These are phyloP conservation scores for Caradrina clavipalpis DNA, from an alignment of 2,888 invertebrate genomes.

Conservation along the genomic window DNA sequence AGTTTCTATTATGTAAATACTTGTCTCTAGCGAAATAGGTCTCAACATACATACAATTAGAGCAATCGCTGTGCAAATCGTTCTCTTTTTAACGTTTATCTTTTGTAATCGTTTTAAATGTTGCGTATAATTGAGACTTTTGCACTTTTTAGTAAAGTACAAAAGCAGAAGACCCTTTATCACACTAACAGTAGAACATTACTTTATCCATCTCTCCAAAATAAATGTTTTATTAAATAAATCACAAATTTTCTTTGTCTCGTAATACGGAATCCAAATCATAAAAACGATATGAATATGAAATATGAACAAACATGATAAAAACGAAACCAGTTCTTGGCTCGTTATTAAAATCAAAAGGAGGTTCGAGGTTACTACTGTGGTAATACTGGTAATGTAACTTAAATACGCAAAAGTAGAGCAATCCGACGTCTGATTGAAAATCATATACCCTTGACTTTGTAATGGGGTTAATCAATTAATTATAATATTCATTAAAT, in stretches of 20 bases:
- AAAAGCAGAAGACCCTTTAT: too few species aligned
- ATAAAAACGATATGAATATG: conserved; percentile 19
- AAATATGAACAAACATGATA: conserved; percentile 27
- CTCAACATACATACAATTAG: too few species aligned
- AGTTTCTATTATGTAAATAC: too few species aligned
- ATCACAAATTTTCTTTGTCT: conserved; percentile 11
- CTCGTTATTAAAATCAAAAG: conserved; percentile 3
- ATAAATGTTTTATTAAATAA: conserved; percentile 1
- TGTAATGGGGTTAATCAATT: conserved; percentile 6
- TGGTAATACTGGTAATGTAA: not conserved
- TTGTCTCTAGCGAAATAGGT: too few species aligned
- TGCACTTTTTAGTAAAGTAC: not conserved
- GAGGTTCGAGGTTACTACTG: conserved; percentile 26
- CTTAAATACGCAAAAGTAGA: conserved; percentile 28
- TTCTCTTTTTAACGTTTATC: too few species aligned
- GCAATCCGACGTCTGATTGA: not conserved
- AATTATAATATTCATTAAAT: conserved; percentile 8
- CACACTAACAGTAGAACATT: too few species aligned
- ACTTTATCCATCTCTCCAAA: not conserved
- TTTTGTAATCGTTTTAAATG: not conserved
- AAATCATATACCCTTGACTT: conserved; percentile 21
- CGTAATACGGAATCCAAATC: conserved; percentile 23
- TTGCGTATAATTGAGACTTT: not conserved
- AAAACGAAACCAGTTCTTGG: conserved; percentile 40
- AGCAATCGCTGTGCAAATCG: too few species aligned